Evolutionary conservation across 2,113 vertebrate genomes (phyloP).

Genomic region (Platichthys stellatus): DNA sequence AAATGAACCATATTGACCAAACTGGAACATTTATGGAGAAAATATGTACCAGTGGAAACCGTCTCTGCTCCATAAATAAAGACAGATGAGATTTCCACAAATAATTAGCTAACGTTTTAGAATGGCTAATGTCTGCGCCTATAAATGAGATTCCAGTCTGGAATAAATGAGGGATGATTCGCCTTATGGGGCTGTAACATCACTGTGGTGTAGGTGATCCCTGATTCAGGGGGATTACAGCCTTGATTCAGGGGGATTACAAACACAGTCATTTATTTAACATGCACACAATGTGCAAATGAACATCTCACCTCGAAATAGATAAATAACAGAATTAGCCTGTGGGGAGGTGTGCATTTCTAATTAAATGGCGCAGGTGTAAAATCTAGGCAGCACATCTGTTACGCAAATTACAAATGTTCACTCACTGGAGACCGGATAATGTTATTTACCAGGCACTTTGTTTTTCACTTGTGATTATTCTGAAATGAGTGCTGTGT

Average conservation of each 20-base stretch:
- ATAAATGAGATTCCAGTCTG: background rate
- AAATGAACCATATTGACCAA: background rate
- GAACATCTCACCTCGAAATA: slow-evolving; percentile 48
- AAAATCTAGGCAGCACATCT: slow-evolving; percentile 65
- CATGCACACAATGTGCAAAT: slow-evolving; percentile 57
- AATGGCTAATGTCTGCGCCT: background rate
- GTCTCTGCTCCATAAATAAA: background rate
- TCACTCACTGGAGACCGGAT: slow-evolving; percentile 59
- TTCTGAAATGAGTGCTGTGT: slow-evolving; percentile 18
- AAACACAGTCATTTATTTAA: slow-evolving; percentile 40
- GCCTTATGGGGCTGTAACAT: slow-evolving; percentile 4
- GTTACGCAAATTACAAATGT: slow-evolving; percentile 73
- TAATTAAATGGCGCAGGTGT: slow-evolving; percentile 73
- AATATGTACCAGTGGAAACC: background rate
- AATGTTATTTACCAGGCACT: slow-evolving; percentile 34
- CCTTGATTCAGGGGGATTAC: slow-evolving; percentile 32
- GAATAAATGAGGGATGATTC: background rate
- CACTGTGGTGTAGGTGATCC: slow-evolving; percentile 4
- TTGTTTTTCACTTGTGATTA: slow-evolving; percentile 52
- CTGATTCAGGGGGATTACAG: slow-evolving; percentile 23
- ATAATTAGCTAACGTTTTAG: too few relatives aligned
- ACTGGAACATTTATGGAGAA: background rate
- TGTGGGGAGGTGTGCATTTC: slow-evolving; percentile 52
- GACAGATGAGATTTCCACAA: background rate
- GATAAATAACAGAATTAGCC: slow-evolving; percentile 64